These are phyloP conservation scores for Etheostoma nigrum DNA, from an alignment of 2,797 vertebrate species.

Conservation along the genomic window DNA sequence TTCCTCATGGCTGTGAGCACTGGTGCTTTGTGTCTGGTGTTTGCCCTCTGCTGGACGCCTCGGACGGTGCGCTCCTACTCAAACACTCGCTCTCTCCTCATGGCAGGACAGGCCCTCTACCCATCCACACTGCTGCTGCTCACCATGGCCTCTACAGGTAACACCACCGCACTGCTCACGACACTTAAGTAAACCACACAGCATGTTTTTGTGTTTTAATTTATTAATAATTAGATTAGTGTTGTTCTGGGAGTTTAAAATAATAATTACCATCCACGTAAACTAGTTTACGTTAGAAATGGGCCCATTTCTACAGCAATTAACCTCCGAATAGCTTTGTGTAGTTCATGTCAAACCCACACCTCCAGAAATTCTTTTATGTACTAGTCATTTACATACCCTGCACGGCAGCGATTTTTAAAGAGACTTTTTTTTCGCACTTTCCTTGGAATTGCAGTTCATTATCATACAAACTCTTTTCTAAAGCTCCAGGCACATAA, in stretches of 20 bases:
- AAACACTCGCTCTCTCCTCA: slow-evolving; percentile 84
- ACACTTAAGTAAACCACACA: background rate
- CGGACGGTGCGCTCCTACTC: slow-evolving; percentile 84
- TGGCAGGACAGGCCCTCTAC: slow-evolving; percentile 82
- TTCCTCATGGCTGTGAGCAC: slow-evolving; percentile 84
- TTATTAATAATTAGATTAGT: slow-evolving; percentile 8
- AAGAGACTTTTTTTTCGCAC: slow-evolving; percentile 37
- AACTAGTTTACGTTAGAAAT: slow-evolving; percentile 19
- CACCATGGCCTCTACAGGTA: slow-evolving; percentile 84
- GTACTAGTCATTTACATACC: slow-evolving; percentile 58
- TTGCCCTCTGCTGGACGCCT: slow-evolving; percentile 87
- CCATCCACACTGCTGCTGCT: slow-evolving; percentile 85
- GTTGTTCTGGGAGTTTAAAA: slow-evolving; percentile 13
- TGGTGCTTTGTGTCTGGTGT: slow-evolving; percentile 81
- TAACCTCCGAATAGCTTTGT: slow-evolving; percentile 51
- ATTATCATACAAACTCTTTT: slow-evolving; percentile 67
- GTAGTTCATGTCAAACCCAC: slow-evolving; percentile 49
- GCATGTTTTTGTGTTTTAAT: background rate
- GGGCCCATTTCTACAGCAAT: slow-evolving; percentile 7
- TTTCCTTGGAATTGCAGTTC: slow-evolving; percentile 59
- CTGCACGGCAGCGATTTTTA: slow-evolving; percentile 54
- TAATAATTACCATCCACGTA: background rate
- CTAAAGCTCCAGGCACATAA: slow-evolving; percentile 53
- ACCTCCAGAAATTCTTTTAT: slow-evolving; percentile 51
- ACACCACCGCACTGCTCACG: background rate